Base-by-base conservation (phyloP, 2,113 vertebrate species). In the Chaetodon auriga region DNA sequence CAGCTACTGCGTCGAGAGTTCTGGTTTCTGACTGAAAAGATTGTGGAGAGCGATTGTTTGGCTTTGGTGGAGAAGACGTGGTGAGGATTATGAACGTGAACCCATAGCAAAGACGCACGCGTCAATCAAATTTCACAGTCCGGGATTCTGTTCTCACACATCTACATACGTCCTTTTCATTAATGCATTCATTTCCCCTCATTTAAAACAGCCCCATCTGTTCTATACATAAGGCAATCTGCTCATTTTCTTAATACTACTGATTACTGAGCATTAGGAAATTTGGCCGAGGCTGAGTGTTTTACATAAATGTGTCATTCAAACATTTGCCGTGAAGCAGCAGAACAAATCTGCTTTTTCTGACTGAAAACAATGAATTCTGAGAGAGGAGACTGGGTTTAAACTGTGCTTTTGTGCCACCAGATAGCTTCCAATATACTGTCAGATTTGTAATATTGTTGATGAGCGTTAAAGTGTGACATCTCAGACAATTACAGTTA, bases 201-300 rank as follows among this genome's bases (percentile, higher is more conserved):
- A 64, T 83, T 71, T 25, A 68, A 78, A 88, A 77, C 63, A 38
- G 18, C 8, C 64, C 78, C 75, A 81, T 89, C 75, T 87, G 76
- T 53, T 87, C 19, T 62, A 69, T 23, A 83, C n/a, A 77, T 71
- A 48, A 88, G 66, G 62, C 36, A 87, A 89, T 77, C 83, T 84
- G 84, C 78, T 60, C 64, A 55, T 86, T 84, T 55, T 73, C 38
- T 45, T 85, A 83, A 77, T 85, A 0, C 25, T 14, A 0, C 75
- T 58, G 72, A 83, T 87, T 82, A 81, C 58, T 10, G 43, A 21
- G 75, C 75, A 80, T 87, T 53, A 68, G 53, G 45, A 48, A 70
- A 86, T 88, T 61, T 79, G 62, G 81, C 77, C 51, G 14, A 38
- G 45, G 25, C 66, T 53, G 51, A 18, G 57, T 35, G 1, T 25